A percentile compares a stretch with the other conserved stretches of the same genome.
phyloP scores from a whole-genome alignment of 2,888 invertebrate genomes.

The Coenonympha arcania region DNA sequence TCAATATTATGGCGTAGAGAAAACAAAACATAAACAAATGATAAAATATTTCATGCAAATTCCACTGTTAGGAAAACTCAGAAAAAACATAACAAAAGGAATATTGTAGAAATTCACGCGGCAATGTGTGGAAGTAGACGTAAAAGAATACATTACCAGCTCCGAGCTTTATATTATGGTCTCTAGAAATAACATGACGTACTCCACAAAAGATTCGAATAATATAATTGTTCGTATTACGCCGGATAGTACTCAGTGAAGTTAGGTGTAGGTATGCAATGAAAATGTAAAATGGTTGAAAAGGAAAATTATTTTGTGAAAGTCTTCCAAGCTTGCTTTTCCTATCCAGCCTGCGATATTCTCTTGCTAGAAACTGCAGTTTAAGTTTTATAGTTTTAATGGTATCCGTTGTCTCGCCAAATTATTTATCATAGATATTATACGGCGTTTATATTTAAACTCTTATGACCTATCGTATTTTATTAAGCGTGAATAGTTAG shows the following conservation, averaged over 20 bases:
- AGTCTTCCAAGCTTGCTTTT: neutral
- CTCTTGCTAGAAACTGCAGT: neutral
- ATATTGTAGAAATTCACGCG: slow-evolving; percentile 4
- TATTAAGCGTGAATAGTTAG: too few species aligned
- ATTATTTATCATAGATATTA: too few species aligned
- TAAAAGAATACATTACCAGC: slow-evolving; percentile 4
- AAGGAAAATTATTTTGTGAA: slow-evolving; percentile 4
- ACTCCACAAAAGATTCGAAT: slow-evolving; percentile 8
- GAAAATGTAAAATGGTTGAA: slow-evolving; percentile 4
- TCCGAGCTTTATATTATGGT: slow-evolving; percentile 5
- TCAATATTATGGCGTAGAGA: too few species aligned
- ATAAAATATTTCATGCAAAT: neutral
- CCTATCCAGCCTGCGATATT: neutral
- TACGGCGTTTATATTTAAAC: too few species aligned
- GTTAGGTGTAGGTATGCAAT: neutral
- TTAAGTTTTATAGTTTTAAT: neutral
- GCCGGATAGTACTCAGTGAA: neutral
- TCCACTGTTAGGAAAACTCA: neutral
- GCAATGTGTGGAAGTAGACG: slow-evolving; percentile 1
- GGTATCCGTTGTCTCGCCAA: too few species aligned
- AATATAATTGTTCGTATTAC: slow-evolving; percentile 8
- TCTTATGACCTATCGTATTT: too few species aligned
- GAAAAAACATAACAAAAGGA: neutral
- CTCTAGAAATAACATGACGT: slow-evolving; percentile 9
- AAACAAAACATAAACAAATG: neutral